Base-by-base conservation (phyloP, 1,140 invertebrate genomes). In the Thereuonema tuberculata region DNA sequence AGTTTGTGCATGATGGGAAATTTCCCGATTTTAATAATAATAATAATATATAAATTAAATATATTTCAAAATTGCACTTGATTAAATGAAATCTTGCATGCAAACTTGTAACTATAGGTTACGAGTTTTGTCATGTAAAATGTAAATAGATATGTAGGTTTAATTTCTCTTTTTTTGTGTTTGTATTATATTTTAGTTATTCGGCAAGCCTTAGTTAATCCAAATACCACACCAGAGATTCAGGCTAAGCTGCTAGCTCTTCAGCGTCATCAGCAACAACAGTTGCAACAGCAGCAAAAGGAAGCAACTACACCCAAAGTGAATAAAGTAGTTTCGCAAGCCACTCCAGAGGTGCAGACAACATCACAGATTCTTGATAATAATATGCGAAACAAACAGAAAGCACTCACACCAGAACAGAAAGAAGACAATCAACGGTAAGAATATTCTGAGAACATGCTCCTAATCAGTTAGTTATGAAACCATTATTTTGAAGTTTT, bases 211-310 rank as follows among this genome's bases (percentile, higher is more conserved):
- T 59, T 77, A 48, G 69, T 75, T 63, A 66, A 67, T 58, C 73
- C 74, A 49, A 91, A 92, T 71, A 74, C 93, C 15, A 89, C 90
- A 71, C 90, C 91, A 1, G 91, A 94, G 72, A 89, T 94, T 52
- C 89, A 94, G 71, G 90, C 93, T 64, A 94, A 94, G 69, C 70
- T 95, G 23, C 74, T 93, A 2, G 87, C 89, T 64, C 77, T 93
- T 62, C 90, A 93, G 70, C 80, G 86, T 28, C 89, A 92, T 67
- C 87, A 90, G 65, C 87, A 89, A 67, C 83, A 82, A 60, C 84
- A 86, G 65, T 49, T 58, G 55, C 61, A 87, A 83, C 80, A 84
- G 31, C 59, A 29, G 23, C 52, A 43, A 53, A 50, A 31, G 50
- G 55, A 61, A 61, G 31, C 65, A 53, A 68, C 68, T 52, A 70